Conservation (phyloP, 2,797 vertebrate species). For the Enteromius radiatus region DNA sequence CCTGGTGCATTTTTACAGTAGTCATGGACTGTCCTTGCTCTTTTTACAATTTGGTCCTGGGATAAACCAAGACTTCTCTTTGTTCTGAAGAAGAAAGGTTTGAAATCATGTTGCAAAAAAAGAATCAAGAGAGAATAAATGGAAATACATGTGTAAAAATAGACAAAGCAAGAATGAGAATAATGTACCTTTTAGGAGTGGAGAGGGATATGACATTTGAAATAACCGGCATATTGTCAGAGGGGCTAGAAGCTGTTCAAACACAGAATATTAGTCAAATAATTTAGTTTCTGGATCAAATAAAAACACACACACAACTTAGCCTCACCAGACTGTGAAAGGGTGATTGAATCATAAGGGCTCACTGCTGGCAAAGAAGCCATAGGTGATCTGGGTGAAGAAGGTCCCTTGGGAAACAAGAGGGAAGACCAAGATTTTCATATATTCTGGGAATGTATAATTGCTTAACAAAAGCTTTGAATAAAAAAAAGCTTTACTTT, state of each 20-base stretch:
- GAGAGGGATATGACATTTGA: constrained; percentile 69
- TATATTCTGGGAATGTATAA: not conserved
- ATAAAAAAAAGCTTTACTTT: constrained; percentile 39
- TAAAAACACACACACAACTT: constrained; percentile 50
- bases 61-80: constrained; percentile 71
- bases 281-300: not conserved
- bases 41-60: constrained; percentile 73
- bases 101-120: constrained; percentile 29
- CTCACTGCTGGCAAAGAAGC: not conserved
- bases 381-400: constrained; percentile 14
- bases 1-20: not conserved
- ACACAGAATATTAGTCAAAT: constrained; percentile 24
- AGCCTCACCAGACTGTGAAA: constrained; percentile 37
- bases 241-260: constrained; percentile 62
- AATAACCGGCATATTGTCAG: constrained; percentile 68
- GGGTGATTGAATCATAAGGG: not conserved
- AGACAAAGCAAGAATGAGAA: not conserved
- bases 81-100: constrained; percentile 64
- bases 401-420: constrained; percentile 21
- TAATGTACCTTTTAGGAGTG: constrained; percentile 61
- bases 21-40: constrained; percentile 60
- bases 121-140: not conserved
- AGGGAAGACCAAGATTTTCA: constrained; percentile 13
- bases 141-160: not conserved
- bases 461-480: not conserved